Evolutionary conservation across 1,140 invertebrate genomes (phyloP).

Genomic region (Drosophila gunungcola): DNA sequence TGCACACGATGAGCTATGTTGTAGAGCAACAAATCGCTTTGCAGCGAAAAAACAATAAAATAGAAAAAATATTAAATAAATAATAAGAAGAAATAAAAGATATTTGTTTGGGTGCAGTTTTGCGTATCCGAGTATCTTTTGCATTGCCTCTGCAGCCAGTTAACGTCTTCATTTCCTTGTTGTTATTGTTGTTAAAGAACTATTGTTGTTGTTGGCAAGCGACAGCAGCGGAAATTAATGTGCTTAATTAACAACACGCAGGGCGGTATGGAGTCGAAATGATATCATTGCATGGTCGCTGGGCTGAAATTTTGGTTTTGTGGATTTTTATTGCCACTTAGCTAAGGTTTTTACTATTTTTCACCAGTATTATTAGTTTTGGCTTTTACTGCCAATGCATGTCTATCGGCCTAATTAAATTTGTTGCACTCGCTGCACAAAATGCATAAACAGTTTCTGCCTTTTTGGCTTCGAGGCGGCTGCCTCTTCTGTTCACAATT

Average conservation of each 20-base stretch:
- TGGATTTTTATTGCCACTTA: constrained; percentile 81
- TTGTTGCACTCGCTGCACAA: constrained; percentile 81
- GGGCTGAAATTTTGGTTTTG: constrained; percentile 67
- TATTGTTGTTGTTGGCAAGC: constrained; percentile 40
- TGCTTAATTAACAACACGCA: constrained; percentile 78
- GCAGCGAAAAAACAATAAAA: constrained; percentile 34
- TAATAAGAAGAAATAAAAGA: constrained; percentile 34
- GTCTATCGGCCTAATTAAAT: constrained; percentile 79
- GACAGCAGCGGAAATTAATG: constrained; percentile 75
- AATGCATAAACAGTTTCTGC: constrained; percentile 75
- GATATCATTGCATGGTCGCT: constrained; percentile 70
- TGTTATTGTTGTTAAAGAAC: constrained; percentile 50
- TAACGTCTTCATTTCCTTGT: constrained; percentile 67
- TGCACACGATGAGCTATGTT: constrained; percentile 44
- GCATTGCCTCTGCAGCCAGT: constrained; percentile 32
- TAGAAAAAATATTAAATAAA: constrained; percentile 48
- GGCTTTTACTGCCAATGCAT: constrained; percentile 80
- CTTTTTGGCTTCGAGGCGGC: constrained; percentile 20
- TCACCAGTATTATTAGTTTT: constrained; percentile 45
- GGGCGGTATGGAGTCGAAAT: constrained; percentile 42
- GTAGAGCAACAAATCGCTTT: constrained; percentile 60
- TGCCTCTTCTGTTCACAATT: constrained; percentile 60
- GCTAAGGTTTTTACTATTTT: constrained; percentile 48
- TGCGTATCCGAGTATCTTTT: constrained; percentile 59
- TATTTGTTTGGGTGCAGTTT: constrained; percentile 58